These are phyloP conservation scores for Belonocnema kinseyi DNA, from an alignment of 1,140 invertebrate genomes.

Conservation along the genomic window DNA sequence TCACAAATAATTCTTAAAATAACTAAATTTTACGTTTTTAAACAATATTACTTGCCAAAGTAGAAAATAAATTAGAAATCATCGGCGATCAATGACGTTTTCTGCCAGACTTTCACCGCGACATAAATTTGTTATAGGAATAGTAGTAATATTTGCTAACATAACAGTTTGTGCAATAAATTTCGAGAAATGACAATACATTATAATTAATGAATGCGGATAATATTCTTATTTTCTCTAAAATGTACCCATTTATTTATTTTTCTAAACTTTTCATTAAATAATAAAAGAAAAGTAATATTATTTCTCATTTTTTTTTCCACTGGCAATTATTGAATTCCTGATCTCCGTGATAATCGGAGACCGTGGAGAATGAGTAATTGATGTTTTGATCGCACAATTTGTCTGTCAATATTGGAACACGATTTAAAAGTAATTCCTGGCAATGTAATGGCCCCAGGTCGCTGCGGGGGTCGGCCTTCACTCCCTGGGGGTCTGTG, in stretches of 20 bases:
- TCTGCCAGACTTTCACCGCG: background rate
- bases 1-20: no score
- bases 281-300: no score
- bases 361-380: constrained; percentile 15
- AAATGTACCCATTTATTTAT: no score
- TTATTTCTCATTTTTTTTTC: no score
- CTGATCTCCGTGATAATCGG: background rate
- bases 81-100: background rate
- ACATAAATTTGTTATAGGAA: background rate
- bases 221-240: no score
- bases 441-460: background rate
- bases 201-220: no score
- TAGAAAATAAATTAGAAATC: background rate
- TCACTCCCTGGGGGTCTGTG: background rate
- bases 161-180: background rate
- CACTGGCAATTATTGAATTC: no score
- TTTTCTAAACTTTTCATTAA: no score
- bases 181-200: background rate
- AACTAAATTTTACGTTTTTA: no score
- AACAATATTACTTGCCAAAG: background rate
- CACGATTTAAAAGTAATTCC: constrained; percentile 22
- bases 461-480: background rate
- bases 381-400: constrained; percentile 5
- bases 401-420: constrained; percentile 1
- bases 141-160: background rate